A percentile compares a stretch with the other conserved stretches of the same genome.
phyloP scores from a whole-genome alignment of 2,888 invertebrate species.

The Cephus spinipes region DNA sequence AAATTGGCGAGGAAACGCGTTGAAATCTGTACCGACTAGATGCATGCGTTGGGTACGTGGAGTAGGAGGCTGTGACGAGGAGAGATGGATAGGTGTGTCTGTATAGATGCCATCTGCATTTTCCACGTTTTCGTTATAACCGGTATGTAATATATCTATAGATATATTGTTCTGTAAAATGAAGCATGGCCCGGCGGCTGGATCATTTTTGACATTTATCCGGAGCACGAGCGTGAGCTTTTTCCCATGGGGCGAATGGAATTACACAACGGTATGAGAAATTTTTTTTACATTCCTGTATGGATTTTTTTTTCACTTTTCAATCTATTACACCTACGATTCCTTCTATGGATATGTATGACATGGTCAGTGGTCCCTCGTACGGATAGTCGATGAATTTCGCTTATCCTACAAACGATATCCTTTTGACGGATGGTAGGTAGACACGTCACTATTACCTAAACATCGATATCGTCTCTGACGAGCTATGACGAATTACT shows the following conservation, averaged over 20 bases:
- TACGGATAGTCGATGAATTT: background rate
- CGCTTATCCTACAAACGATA: background rate
- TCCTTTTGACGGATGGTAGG: background rate
- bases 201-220: background rate
- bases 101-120: background rate
- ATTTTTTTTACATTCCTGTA: background rate
- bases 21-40: background rate
- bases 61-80: background rate
- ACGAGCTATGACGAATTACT: constrained; percentile 1
- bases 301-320: background rate
- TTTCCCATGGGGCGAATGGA: background rate
- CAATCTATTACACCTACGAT: background rate
- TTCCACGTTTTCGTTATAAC: background rate
- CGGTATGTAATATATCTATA: background rate
- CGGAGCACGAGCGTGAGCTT: background rate
- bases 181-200: background rate
- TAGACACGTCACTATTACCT: background rate
- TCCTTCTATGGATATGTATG: background rate
- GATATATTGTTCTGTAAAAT: background rate
- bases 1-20: background rate
- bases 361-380: background rate
- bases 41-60: background rate
- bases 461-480: background rate
- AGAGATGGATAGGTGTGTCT: background rate
- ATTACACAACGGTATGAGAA: background rate